phyloP scores from a whole-genome alignment of 2,888 invertebrate species.

The Branchipolynoe longqiensis region DNA sequence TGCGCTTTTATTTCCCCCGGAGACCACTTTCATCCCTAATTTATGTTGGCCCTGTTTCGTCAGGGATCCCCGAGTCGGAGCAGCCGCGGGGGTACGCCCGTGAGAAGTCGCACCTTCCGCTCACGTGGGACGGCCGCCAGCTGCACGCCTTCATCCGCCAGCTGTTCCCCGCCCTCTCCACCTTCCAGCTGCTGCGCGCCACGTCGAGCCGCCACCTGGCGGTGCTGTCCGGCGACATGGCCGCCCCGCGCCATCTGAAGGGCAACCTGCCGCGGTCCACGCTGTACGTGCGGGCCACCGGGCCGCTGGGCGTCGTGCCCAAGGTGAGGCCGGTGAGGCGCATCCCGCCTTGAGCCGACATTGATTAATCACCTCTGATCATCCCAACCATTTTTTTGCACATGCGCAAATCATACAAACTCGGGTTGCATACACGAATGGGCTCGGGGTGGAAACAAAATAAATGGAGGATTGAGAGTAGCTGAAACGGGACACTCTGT shows the following conservation, averaged over 20 bases:
- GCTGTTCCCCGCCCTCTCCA: background rate
- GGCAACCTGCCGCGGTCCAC: background rate
- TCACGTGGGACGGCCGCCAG: background rate
- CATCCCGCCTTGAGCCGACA: too few relatives aligned
- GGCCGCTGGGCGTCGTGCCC: too few relatives aligned
- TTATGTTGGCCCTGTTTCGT: background rate
- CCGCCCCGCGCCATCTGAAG: background rate
- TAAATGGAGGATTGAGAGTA: too few relatives aligned
- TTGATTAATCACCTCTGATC: too few relatives aligned
- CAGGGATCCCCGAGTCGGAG: background rate
- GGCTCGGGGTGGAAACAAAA: too few relatives aligned
- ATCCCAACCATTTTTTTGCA: too few relatives aligned
- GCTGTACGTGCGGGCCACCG: background rate
- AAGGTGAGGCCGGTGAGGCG: too few relatives aligned
- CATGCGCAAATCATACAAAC: too few relatives aligned
- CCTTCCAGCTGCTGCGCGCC: conserved; percentile 7
- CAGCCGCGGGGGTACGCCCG: background rate
- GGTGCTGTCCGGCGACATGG: background rate
- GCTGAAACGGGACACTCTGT: too few relatives aligned
- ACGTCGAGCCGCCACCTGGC: background rate
- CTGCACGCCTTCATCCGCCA: background rate
- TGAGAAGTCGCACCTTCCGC: background rate
- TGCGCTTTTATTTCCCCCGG: too few relatives aligned
- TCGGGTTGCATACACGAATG: too few relatives aligned
- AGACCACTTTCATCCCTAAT: too few relatives aligned